Conservation (phyloP, 2,113 vertebrate genomes). For the Lagenorhynchus albirostris region DNA sequence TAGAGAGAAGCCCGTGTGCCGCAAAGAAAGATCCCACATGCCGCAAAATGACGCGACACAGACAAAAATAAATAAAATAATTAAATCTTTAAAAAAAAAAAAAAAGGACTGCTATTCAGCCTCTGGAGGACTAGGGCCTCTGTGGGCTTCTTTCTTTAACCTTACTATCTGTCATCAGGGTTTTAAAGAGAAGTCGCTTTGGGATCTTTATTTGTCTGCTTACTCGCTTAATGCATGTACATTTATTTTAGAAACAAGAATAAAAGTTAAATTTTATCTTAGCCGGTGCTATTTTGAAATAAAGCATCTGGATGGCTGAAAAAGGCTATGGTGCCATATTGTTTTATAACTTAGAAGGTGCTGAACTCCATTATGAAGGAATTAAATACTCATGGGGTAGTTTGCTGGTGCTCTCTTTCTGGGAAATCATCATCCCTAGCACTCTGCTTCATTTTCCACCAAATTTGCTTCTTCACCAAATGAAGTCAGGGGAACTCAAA, state of each 20-base stretch:
- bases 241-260: constrained; percentile 68
- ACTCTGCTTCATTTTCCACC: constrained; percentile 43
- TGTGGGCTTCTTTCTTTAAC: constrained; percentile 32
- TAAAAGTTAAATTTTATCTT: constrained; percentile 62
- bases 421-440: constrained; percentile 58
- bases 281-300: neutral
- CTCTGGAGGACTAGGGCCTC: neutral
- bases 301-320: constrained; percentile 29
- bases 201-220: neutral
- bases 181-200: constrained; percentile 47
- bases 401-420: constrained; percentile 56
- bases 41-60: too few species aligned
- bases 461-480: neutral
- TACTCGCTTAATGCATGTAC: neutral
- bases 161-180: neutral
- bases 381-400: constrained; percentile 56
- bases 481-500: constrained; percentile 44
- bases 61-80: too few species aligned
- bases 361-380: constrained; percentile 61
- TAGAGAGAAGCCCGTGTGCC: too few species aligned
- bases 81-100: too few species aligned
- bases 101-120: neutral
- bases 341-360: constrained; percentile 57
- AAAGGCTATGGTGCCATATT: constrained; percentile 60
- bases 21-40: too few species aligned